Conservation (phyloP, 2,113 vertebrate species). For the Catharus bicknelli region DNA sequence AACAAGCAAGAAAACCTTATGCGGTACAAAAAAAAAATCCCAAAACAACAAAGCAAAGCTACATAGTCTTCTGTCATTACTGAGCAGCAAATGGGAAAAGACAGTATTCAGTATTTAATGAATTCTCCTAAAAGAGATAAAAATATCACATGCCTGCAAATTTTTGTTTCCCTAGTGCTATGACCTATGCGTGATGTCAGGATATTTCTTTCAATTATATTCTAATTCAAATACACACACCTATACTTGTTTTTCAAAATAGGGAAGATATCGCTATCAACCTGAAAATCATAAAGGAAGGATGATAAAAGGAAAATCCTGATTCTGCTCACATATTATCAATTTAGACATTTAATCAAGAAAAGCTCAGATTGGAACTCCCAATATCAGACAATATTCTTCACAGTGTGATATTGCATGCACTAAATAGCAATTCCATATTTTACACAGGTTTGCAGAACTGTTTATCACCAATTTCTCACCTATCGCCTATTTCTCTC, state of each 20-base stretch:
- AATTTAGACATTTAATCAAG: constrained; percentile 8
- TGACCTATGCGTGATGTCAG: not conserved
- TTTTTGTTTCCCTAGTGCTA: not conserved
- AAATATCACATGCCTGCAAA: not conserved
- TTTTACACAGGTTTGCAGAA: not conserved
- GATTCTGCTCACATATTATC: not conserved
- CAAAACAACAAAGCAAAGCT: not conserved
- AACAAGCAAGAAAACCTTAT: not conserved
- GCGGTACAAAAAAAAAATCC: not conserved
- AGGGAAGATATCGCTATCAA: not conserved
- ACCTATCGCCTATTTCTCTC: not conserved
- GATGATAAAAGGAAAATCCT: not conserved
- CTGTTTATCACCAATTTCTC: not conserved
- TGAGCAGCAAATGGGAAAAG: not conserved
- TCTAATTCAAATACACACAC: not conserved
- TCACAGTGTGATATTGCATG: not conserved
- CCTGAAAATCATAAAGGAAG: not conserved
- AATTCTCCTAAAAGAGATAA: not conserved
- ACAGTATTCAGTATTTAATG: not conserved
- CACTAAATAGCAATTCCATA: not conserved
- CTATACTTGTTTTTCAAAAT: not conserved
- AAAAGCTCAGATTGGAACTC: not conserved
- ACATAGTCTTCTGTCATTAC: not conserved
- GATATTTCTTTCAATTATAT: constrained; percentile 11
- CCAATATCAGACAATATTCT: not conserved